phyloP scores from a whole-genome alignment of 1,140 invertebrate genomes.

The Drosophila lacertosa region DNA sequence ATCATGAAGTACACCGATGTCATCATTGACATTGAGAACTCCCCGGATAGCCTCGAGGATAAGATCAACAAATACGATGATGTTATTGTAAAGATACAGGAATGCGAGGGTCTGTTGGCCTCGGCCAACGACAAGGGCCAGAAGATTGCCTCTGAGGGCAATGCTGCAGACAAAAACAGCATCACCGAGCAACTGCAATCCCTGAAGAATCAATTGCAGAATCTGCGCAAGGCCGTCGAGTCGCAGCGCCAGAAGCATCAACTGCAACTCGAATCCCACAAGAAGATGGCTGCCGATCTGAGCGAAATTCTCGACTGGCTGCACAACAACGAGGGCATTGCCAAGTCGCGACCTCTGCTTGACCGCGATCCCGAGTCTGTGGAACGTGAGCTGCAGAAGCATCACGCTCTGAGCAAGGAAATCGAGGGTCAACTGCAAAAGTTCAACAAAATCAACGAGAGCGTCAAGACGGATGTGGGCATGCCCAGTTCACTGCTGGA shows the following conservation, averaged over 20 bases:
- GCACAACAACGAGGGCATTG: slow-evolving; percentile 91
- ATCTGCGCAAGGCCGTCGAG: slow-evolving; percentile 92
- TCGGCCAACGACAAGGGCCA: slow-evolving; percentile 95
- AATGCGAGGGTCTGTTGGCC: slow-evolving; percentile 93
- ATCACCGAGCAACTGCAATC: slow-evolving; percentile 94
- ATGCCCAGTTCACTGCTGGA: slow-evolving; percentile 92
- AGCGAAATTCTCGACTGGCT: slow-evolving; percentile 93
- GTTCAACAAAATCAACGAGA: slow-evolving; percentile 87
- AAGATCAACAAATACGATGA: slow-evolving; percentile 95
- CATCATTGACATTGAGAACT: slow-evolving; percentile 92
- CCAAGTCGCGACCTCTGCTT: slow-evolving; percentile 92
- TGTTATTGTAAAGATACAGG: slow-evolving; percentile 92
- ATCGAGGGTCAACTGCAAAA: slow-evolving; percentile 90
- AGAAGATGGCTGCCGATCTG: slow-evolving; percentile 91
- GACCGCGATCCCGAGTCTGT: slow-evolving; percentile 91
- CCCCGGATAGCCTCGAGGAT: slow-evolving; percentile 91
- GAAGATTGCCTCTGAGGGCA: slow-evolving; percentile 94
- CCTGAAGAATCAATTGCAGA: slow-evolving; percentile 92
- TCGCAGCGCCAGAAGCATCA: slow-evolving; percentile 94
- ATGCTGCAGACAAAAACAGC: slow-evolving; percentile 92
- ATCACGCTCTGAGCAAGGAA: slow-evolving; percentile 88
- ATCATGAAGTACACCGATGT: slow-evolving; percentile 94
- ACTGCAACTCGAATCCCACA: slow-evolving; percentile 93
- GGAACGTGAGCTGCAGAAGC: slow-evolving; percentile 91
- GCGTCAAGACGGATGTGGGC: slow-evolving; percentile 89